These are phyloP conservation scores for Chromoteleia sp. DNA, from an alignment of 2,888 invertebrate genomes.

Conservation along the genomic window DNA sequence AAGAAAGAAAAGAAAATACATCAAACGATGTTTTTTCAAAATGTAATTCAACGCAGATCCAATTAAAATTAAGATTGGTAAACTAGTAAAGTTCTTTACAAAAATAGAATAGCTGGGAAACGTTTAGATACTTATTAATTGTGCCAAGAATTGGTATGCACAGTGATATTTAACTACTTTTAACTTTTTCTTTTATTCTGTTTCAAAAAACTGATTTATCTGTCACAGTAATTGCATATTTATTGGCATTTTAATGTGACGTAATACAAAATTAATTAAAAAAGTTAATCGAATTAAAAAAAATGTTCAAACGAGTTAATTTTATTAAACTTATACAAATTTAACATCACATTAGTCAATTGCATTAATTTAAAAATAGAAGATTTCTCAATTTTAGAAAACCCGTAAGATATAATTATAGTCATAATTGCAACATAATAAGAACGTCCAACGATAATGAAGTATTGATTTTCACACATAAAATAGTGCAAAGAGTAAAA, in stretches of 20 bases:
- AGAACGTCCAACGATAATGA: background rate
- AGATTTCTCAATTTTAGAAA: no score
- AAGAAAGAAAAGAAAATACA: background rate
- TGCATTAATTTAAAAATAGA: no score
- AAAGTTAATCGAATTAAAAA: no score
- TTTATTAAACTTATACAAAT: no score
- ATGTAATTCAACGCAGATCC: background rate
- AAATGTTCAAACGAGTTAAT: no score
- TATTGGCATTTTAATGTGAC: no score
- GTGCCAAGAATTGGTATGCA: conserved; percentile 75
- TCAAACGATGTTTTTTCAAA: background rate
- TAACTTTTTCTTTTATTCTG: conserved; percentile 6
- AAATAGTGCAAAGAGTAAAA: background rate
- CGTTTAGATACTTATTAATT: conserved; percentile 76
- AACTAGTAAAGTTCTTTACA: conserved; percentile 72
- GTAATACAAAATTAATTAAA: no score
- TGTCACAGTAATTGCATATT: no score
- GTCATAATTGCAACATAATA: background rate
- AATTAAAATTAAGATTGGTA: conserved; percentile 31
- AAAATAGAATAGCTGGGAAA: conserved; percentile 80
- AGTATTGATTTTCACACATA: conserved; percentile 1
- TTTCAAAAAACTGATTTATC: conserved; percentile 5
- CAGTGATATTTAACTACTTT: conserved; percentile 24
- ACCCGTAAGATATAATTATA: background rate
- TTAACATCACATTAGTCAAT: no score